phyloP scores from a whole-genome alignment of 1,140 invertebrate genomes.

The Gonioctena quinquepunctata region DNA sequence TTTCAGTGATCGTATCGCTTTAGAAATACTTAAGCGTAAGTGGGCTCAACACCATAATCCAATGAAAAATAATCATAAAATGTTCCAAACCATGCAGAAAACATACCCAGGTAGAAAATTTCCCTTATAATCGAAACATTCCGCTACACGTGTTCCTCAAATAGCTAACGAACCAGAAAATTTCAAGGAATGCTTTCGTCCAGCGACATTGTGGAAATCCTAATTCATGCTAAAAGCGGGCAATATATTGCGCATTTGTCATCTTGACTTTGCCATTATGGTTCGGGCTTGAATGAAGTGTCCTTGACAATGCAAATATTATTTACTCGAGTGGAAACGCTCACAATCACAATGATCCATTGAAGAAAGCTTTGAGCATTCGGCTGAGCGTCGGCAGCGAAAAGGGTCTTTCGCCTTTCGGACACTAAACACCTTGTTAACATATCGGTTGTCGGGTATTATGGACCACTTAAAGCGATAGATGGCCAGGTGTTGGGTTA shows the following conservation, averaged over 20 bases:
- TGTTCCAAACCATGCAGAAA: background rate
- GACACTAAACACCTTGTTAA: constrained; percentile 15
- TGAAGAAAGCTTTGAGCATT: background rate
- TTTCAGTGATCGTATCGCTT: too few species aligned
- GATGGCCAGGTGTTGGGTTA: background rate
- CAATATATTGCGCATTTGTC: constrained; percentile 20
- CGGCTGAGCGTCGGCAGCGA: background rate
- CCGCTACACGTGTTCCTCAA: constrained; percentile 13
- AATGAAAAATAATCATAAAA: background rate
- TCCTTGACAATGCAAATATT: constrained; percentile 11
- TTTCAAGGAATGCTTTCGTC: background rate
- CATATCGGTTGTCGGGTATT: constrained; percentile 11
- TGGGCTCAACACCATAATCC: background rate
- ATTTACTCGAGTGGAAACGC: constrained; percentile 22
- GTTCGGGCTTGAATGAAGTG: constrained; percentile 15
- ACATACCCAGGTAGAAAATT: constrained; percentile 14
- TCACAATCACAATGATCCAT: constrained; percentile 3
- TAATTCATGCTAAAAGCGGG: constrained; percentile 5
- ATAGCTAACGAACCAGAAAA: constrained; percentile 19
- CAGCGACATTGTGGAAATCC: background rate
- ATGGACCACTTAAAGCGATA: background rate
- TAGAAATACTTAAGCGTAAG: too few species aligned
- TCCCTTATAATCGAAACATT: background rate
- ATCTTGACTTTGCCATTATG: constrained; percentile 13
- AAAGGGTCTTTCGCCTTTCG: background rate